phyloP scores from a whole-genome alignment of 1,140 invertebrate species.

The Asbolus verrucosus region DNA sequence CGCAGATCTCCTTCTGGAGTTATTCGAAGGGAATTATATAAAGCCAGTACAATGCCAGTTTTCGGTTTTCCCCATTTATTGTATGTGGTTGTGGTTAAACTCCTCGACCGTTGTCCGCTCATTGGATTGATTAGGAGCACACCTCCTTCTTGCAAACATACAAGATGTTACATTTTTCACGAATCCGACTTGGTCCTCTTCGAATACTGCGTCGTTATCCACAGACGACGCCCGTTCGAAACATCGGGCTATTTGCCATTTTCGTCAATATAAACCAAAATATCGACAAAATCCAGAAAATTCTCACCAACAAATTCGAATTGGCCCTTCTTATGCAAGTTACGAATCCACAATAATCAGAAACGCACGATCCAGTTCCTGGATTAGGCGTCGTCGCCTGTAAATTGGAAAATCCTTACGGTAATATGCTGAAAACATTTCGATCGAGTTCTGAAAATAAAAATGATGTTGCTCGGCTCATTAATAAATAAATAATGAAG shows the following conservation, averaged over 20 bases:
- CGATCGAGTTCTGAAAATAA: slow-evolving; percentile 4
- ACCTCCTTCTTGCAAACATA: slow-evolving; percentile 68
- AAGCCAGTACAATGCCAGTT: slow-evolving; percentile 55
- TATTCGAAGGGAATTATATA: slow-evolving; percentile 69
- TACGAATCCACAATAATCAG: slow-evolving; percentile 71
- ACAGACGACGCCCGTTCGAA: slow-evolving; percentile 67
- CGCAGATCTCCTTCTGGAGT: slow-evolving; percentile 67
- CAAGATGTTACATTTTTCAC: slow-evolving; percentile 71
- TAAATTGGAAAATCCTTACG: slow-evolving; percentile 1
- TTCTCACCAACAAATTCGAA: slow-evolving; percentile 68
- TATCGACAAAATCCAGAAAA: no score
- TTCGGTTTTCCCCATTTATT: slow-evolving; percentile 48
- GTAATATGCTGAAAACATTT: not conserved
- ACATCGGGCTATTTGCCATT: slow-evolving; percentile 68
- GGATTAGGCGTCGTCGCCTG: slow-evolving; percentile 39
- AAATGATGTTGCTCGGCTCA: slow-evolving; percentile 1
- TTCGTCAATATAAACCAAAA: no score
- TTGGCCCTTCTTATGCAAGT: slow-evolving; percentile 69
- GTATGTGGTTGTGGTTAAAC: slow-evolving; percentile 58
- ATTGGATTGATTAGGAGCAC: slow-evolving; percentile 70
- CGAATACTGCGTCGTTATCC: slow-evolving; percentile 66
- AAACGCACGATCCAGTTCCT: slow-evolving; percentile 61
- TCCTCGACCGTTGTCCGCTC: slow-evolving; percentile 68
- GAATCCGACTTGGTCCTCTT: slow-evolving; percentile 67
- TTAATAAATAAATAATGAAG: slow-evolving; percentile 17